Percentiles rank a stretch among this genome's conserved stretches.
Conservation (phyloP, 2,888 invertebrate species). For the Pilophorus perplexus region DNA sequence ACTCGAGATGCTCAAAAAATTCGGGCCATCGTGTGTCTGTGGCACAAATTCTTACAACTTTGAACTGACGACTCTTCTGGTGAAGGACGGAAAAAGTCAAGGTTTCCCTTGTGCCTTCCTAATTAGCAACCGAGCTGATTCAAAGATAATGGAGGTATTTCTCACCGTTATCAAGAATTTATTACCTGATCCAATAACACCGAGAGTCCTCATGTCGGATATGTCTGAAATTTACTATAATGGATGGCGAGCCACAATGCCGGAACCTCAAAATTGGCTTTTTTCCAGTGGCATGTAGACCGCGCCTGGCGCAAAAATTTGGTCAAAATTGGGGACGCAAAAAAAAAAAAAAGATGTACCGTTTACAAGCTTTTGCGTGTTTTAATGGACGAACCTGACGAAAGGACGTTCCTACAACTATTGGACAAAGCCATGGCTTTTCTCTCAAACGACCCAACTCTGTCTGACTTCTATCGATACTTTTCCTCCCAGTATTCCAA, state of each 20-base stretch:
- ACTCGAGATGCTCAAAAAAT: conserved; percentile 6
- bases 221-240: conserved; percentile 47
- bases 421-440: conserved; percentile 19
- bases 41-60: conserved; percentile 47
- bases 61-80: conserved; percentile 46
- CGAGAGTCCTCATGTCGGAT: conserved; percentile 48
- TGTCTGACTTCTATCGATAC: conserved; percentile 45
- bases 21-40: conserved; percentile 1
- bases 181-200: conserved; percentile 1
- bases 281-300: conserved; percentile 45
- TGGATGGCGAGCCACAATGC: conserved; percentile 47
- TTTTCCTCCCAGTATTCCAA: conserved; percentile 44
- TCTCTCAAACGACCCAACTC: conserved; percentile 41
- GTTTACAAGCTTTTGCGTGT: conserved; percentile 5
- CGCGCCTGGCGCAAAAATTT: conserved; percentile 48
- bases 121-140: conserved; percentile 47
- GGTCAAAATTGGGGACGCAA: conserved; percentile 43
- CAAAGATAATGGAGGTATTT: conserved; percentile 45
- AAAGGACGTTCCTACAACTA: not conserved
- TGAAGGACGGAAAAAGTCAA: conserved; percentile 47
- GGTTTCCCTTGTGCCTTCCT: conserved; percentile 48
- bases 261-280: conserved; percentile 19
- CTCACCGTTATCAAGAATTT: conserved; percentile 42
- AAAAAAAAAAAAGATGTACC: conserved; percentile 27
- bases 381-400: conserved; percentile 25